Percentiles rank a stretch among this genome's conserved stretches.
Conservation (phyloP, 2,113 vertebrate species). For the Polyodon spathula region DNA sequence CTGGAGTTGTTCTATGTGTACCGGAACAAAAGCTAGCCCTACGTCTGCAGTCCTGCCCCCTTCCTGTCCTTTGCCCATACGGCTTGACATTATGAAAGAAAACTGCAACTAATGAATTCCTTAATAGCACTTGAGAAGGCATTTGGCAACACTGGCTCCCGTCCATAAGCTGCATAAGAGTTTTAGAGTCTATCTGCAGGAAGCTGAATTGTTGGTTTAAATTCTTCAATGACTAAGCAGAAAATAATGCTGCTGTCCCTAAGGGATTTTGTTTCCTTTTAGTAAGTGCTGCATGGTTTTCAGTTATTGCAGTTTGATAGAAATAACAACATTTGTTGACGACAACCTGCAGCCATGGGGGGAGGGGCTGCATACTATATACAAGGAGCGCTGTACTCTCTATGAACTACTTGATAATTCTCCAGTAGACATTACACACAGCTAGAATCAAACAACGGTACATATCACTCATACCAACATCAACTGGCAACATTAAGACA, state of each 20-base stretch:
- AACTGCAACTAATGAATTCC: neutral
- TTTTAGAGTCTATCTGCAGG: constrained; percentile 14
- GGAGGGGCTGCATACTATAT: no score
- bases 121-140: constrained; percentile 13
- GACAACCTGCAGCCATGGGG: no score
- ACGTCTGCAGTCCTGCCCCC: no score
- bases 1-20: no score
- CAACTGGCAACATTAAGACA: no score
- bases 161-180: constrained; percentile 28
- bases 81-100: neutral
- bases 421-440: no score
- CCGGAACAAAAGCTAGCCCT: no score
- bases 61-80: neutral
- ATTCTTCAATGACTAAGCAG: constrained; percentile 38
- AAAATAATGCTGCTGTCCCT: constrained; percentile 26
- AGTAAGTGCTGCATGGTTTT: constrained; percentile 18
- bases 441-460: no score
- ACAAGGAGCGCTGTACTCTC: no score
- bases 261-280: constrained; percentile 14
- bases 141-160: constrained; percentile 22
- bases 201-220: constrained; percentile 25
- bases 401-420: no score
- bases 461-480: no score
- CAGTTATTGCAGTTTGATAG: constrained; percentile 3
- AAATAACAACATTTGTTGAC: constrained; percentile 12